These are phyloP conservation scores for Spatulosminthurus flaviceps DNA, from an alignment of 2,888 invertebrate genomes.

Conservation along the genomic window DNA sequence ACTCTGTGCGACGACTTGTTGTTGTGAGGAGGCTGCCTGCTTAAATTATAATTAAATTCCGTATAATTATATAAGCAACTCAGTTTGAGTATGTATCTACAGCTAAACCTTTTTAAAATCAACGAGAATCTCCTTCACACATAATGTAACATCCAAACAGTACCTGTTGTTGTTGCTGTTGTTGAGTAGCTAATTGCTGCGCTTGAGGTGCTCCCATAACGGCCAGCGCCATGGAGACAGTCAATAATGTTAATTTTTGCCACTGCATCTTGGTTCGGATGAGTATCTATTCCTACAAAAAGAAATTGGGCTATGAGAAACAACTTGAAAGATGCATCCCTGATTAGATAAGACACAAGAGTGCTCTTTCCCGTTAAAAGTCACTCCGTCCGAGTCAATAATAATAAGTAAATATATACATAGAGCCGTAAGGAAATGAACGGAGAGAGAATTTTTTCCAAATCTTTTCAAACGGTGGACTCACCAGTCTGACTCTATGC, in stretches of 20 bases:
- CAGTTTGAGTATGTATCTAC: too few relatives aligned
- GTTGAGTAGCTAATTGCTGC: constrained; percentile 61
- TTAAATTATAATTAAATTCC: not conserved
- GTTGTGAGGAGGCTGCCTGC: constrained; percentile 54
- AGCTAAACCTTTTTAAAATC: too few relatives aligned
- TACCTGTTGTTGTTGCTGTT: constrained; percentile 49
- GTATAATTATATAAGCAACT: not conserved
- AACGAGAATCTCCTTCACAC: too few relatives aligned
- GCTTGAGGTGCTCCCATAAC: constrained; percentile 63
- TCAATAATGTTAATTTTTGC: constrained; percentile 62
- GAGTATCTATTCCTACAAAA: not conserved
- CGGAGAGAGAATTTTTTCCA: too few relatives aligned
- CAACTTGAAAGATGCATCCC: too few relatives aligned
- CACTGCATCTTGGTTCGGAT: constrained; percentile 59
- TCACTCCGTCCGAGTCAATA: too few relatives aligned
- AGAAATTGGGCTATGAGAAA: not conserved
- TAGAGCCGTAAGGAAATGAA: too few relatives aligned
- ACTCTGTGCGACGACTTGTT: constrained; percentile 61
- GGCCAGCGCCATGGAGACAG: constrained; percentile 62
- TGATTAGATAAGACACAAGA: too few relatives aligned
- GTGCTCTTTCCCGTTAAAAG: too few relatives aligned
- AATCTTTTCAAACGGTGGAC: too few relatives aligned
- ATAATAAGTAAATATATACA: too few relatives aligned
- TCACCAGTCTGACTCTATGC: too few relatives aligned
- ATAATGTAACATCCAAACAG: not conserved